Evolutionary conservation across 2,888 invertebrate species (phyloP), one percentile per base, ranked within the genome.

Genomic region (Spatulosminthurus flaviceps): DNA sequence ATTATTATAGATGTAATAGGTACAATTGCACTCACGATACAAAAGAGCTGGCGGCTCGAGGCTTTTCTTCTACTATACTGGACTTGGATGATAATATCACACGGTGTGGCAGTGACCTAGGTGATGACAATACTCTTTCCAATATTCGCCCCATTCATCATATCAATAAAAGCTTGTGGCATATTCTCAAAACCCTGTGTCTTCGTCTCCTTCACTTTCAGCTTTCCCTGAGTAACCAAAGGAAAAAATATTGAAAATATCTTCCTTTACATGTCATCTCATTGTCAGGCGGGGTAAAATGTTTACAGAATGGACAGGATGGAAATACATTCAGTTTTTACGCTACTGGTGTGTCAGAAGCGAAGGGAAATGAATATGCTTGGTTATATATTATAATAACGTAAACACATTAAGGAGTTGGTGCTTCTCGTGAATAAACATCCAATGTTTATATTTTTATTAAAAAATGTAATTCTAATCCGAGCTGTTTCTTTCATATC

Each of bases 141-240:
- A 26, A 89, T 89, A 87, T 92, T 93, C 86, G 91, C 90, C 43
- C 93, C 93, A 78, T 87, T 86, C 79, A 91, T 87, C 87, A 93
- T 89, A 19, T 90, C 92, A 77, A 91, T 89, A 80, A 94, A 90
- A 43, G 93, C 93, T 72, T 91, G 89, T 0, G 92, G 92, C 90
- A 92, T 92, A 84, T 93, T 93, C 82, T 93, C 92, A 87, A 94
- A 93, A 1, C 93, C 93, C 81, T 92, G 88, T 1, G 92, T 92
- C 1, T 92, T 86, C 70, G 92, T 92, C 87, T 94, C 94, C 82
- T 89, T 89, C 86, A 92, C 92, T 86, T 91, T 91, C 19, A 94
- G 85, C 88, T 93, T 93, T 64, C 92, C 93, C 88, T 89, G 85
- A 7, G 22, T 22, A n/a, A n/a, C 19, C n/a, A 74, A 16, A 42